A percentile compares a stretch with the other conserved stretches of the same genome.
Conservation (phyloP, 2,797 vertebrate genomes). For the Phataginus tricuspis region DNA sequence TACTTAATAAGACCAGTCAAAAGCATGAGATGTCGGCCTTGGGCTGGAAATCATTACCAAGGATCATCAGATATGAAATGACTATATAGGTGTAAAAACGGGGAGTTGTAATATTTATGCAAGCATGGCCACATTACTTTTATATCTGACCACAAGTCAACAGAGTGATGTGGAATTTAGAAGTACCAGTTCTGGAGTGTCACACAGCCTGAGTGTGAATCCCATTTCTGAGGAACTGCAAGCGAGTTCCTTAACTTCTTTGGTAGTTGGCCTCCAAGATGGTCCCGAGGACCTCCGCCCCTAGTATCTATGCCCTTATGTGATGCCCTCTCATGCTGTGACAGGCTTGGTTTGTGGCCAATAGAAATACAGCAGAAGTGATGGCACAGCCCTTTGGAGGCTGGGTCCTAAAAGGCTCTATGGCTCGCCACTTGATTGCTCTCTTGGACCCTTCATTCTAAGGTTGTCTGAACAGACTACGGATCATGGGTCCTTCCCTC, state of each 20-base stretch:
- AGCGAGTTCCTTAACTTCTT: neutral
- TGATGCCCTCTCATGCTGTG: too few species aligned
- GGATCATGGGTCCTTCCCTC: neutral
- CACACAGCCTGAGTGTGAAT: neutral
- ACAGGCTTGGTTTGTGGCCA: neutral
- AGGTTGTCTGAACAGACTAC: neutral
- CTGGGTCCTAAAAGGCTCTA: neutral
- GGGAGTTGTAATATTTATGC: conserved; percentile 11
- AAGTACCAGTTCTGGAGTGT: neutral
- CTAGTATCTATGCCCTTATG: neutral
- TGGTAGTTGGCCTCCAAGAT: neutral
- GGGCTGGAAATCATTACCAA: neutral
- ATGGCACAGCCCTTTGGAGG: neutral
- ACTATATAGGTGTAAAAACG: neutral
- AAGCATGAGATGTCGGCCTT: neutral
- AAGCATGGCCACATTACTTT: neutral
- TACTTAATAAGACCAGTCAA: neutral
- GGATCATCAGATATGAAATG: neutral
- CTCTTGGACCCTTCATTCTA: neutral
- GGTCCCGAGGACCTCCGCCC: rapidly evolving
- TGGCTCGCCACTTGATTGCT: neutral
- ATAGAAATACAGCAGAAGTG: neutral
- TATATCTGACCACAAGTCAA: conserved; percentile 46
- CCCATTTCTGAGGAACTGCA: neutral
- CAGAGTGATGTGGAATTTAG: neutral